Evolutionary conservation across 2,888 invertebrate species (phyloP), one percentile per base, ranked within the genome.

Genomic region (Alcis repandata): DNA sequence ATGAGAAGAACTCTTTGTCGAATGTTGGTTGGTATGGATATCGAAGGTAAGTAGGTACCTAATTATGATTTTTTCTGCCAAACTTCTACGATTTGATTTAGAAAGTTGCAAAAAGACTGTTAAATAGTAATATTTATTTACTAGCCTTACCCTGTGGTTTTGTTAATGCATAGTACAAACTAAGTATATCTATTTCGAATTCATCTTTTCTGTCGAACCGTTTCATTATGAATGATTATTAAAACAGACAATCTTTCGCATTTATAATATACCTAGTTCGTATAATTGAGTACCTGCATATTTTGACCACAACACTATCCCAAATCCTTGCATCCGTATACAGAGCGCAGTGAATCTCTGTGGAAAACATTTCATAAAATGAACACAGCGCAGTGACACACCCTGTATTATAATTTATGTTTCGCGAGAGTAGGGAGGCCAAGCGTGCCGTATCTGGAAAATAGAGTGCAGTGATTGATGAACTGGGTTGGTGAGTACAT

Each of bases 331-430:
- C 84, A 86, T 89, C 88, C 89, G 27, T 27, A 27, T 76, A 69
- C 77, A 77, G 85, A 87, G 87, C 79, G 84, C 85, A 90, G 90
- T 90, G 90, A 89, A 91, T 91, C 85, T 84, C 81, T 87, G 91
- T 76, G 90, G 91, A 85, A 87, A 88, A 85, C 85, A 87, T 88
- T 86, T 86, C 80, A 83, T 84, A 85, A 77, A 82, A 82, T 77
- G 84, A 79, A 79, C 77, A 84, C 82, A 84, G 61, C 38, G 83
- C 80, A 84, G 77, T 85, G 89, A 89, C 89, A 83, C 87, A 83
- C 89, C 90, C 91, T 73, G 72, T 73, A 73, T 71, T 75, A 83
- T 91, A 88, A 91, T 90, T 91, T 91, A 91, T 90, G 84, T 82
- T 82, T 81, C 75, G 79, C 70, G 63, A 72, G 67, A 67, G 67